Evolutionary conservation across 2,113 vertebrate genomes (phyloP).

Genomic region (Piprites chloris): DNA sequence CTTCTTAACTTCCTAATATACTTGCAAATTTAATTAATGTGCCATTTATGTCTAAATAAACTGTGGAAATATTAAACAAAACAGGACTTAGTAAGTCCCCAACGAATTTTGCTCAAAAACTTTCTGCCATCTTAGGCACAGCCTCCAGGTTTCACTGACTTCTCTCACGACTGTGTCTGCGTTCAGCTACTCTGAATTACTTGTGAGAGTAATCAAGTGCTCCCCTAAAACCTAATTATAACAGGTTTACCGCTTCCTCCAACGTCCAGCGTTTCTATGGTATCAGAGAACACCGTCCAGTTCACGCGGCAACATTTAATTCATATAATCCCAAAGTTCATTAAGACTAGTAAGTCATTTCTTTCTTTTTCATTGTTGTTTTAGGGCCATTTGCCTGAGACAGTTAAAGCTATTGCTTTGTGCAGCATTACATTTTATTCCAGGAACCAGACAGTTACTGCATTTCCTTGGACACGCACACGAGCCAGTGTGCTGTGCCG

Average conservation of each 20-base stretch:
- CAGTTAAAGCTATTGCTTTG: not conserved
- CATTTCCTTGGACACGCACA: not conserved
- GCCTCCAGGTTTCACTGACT: not conserved
- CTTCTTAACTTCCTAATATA: not conserved
- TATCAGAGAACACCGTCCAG: not conserved
- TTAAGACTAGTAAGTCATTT: not conserved
- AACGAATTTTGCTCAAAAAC: not conserved
- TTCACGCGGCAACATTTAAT: not conserved
- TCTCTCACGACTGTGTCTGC: not conserved
- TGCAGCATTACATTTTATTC: not conserved
- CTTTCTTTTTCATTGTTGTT: not conserved
- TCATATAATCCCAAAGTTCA: not conserved
- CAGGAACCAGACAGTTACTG: constrained; percentile 18
- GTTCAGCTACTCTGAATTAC: not conserved
- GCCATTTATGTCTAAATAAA: not conserved
- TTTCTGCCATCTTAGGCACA: not conserved
- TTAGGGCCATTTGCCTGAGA: not conserved
- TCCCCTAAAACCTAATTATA: not conserved
- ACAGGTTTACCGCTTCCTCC: not conserved
- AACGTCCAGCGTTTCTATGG: not conserved
- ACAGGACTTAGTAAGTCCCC: not conserved
- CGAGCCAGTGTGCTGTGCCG: not conserved
- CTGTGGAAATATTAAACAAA: not conserved
- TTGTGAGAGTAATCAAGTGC: not conserved
- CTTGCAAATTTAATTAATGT: not conserved